Evolutionary conservation across 37 sponge, comb jelly and placozoan genomes (phyloP).

Genomic region (Cladorhizidae sp.): DNA sequence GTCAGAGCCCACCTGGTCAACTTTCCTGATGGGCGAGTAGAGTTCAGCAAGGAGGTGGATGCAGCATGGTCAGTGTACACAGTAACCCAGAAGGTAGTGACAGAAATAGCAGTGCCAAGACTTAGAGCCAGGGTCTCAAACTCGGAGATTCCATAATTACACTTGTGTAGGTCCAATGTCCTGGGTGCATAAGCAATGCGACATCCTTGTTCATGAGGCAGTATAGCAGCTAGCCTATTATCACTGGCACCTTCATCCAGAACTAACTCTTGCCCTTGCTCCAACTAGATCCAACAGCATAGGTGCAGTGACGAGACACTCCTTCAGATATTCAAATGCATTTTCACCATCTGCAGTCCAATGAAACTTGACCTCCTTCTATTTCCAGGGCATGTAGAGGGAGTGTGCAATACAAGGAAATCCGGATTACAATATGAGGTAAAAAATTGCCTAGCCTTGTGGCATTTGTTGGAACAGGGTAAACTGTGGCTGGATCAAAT

Average conservation of each 20-base stretch:
- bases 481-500: too few relatives aligned
- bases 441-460: too few relatives aligned
- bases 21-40: constrained; percentile 36
- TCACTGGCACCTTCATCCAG: neutral
- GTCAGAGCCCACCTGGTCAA: neutral
- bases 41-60: constrained; percentile 17
- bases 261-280: neutral
- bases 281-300: neutral
- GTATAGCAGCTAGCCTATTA: neutral
- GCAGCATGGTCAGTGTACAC: constrained; percentile 64
- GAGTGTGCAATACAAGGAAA: too few relatives aligned
- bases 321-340: neutral
- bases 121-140: constrained; percentile 44
- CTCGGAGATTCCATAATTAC: constrained; percentile 35
- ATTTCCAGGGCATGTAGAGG: neutral
- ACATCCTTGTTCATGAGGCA: neutral
- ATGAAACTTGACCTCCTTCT: neutral
- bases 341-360: neutral
- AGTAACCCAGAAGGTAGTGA: neutral
- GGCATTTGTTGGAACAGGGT: too few relatives aligned
- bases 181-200: neutral
- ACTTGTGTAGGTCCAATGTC: constrained; percentile 2
- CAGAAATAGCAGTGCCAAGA: neutral
- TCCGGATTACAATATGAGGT: too few relatives aligned
- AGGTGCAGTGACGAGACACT: neutral